These are phyloP conservation scores for Scleropages formosus DNA, from an alignment of 2,797 vertebrate species.

Conservation along the genomic window DNA sequence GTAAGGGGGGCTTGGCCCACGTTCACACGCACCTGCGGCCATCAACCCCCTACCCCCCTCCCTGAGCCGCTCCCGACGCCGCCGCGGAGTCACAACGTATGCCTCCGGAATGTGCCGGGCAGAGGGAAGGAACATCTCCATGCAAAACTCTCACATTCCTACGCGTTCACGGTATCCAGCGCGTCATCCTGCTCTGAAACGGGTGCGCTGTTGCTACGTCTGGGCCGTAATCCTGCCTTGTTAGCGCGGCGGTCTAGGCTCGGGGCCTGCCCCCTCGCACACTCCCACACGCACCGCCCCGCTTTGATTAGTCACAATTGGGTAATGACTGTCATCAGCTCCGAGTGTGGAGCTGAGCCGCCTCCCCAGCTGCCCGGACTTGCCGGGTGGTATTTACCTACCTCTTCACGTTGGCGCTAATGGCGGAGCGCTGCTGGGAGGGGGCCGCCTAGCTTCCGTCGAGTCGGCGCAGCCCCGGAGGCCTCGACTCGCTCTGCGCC, in stretches of 20 bases:
- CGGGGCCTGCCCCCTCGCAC: neutral
- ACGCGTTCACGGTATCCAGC: neutral
- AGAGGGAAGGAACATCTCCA: neutral
- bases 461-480: neutral
- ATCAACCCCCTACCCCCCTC: no score
- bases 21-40: no score
- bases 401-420: constrained; percentile 36
- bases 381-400: constrained; percentile 27
- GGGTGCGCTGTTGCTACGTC: neutral
- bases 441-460: no score
- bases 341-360: neutral
- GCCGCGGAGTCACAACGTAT: neutral
- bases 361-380: constrained; percentile 1
- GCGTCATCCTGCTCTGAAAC: neutral
- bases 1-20: neutral
- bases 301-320: constrained; percentile 27
- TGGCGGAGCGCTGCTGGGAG: constrained; percentile 17
- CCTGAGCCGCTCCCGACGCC: neutral
- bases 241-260: neutral
- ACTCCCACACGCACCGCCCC: neutral
- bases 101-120: neutral
- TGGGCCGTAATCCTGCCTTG: neutral
- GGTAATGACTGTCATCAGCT: constrained; percentile 34
- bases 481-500: neutral
- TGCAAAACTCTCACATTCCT: neutral